Conservation (phyloP, 1,140 invertebrate species). For the Dolichoris vasculosae region DNA sequence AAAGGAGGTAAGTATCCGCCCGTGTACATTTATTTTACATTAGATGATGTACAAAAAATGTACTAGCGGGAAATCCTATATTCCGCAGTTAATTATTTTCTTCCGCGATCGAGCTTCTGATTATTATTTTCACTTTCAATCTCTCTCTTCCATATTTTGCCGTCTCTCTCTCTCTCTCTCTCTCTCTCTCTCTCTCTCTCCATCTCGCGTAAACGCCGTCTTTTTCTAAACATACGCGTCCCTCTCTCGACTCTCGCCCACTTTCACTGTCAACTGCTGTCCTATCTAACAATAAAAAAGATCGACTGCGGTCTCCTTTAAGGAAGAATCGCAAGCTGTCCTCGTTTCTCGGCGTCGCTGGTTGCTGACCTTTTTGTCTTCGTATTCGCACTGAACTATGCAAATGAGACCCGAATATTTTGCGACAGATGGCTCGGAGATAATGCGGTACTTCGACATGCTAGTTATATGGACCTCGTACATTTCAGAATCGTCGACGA, state of each 20-base stretch:
- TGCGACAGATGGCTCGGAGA: constrained; percentile 2
- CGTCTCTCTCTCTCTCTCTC: too few relatives aligned
- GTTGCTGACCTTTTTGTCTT: constrained; percentile 56
- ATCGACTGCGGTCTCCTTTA: not conserved
- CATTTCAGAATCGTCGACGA: not conserved
- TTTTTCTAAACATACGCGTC: not conserved
- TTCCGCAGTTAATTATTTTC: constrained; percentile 19
- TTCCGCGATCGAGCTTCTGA: not conserved
- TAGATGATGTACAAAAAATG: constrained; percentile 3
- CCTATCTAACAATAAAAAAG: constrained; percentile 6
- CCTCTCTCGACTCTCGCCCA: not conserved
- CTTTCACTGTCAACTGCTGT: constrained; percentile 41
- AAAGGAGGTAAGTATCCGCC: not conserved
- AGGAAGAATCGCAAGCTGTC: constrained; percentile 17
- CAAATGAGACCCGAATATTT: constrained; percentile 61
- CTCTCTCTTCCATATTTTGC: too few relatives aligned
- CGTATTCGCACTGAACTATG: constrained; percentile 41
- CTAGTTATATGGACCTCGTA: not conserved
- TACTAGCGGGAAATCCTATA: constrained; percentile 9
- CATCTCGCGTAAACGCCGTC: not conserved
- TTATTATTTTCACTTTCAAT: constrained; percentile 35
- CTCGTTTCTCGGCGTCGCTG: constrained; percentile 5
- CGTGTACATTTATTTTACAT: constrained; percentile 17
- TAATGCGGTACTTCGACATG: constrained; percentile 11
- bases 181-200: not conserved